Base-by-base conservation (phyloP, 2,888 invertebrate genomes). In the Trisateles emortualis region DNA sequence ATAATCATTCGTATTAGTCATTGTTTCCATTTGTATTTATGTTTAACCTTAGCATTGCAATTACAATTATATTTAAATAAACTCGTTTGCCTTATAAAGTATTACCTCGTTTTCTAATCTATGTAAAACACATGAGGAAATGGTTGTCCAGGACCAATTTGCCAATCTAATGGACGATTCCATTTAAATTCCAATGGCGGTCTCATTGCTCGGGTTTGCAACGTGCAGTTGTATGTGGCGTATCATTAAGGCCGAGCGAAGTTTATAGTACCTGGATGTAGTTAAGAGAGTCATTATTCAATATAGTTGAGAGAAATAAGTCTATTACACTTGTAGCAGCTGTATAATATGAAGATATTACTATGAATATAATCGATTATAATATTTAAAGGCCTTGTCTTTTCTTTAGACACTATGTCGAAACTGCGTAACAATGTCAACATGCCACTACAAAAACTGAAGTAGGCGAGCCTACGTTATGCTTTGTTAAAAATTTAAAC, bases 111-210 rank as follows among this genome's bases (percentile, higher is more conserved):
- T 52, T 68, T 64, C 55, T 64, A 55, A 53, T 56, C 39, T 48
- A 64, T 56, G 58, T 59, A 50, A 51, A 68, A 59, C 40, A 39
- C 39, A 54, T 11, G 36, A 57, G 62, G 54, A 54, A 61, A 47
- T 46, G 32, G 38, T 48, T 51, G 52, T 29, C 30, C 39, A 56
- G 53, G 53, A 53, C 36, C 62, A 58, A 64, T 67, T 64, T 67
- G 52, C 59, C 54, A 54, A 60, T 60, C 39, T 66, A 68, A 71
- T 53, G 52, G 54, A 64, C 51, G 62, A 55, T 57, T 63, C 60
- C 46, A 75, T 79, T 72, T 55, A 70, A 60, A 71, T 77, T 76
- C 68, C 65, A 59, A 47, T 50, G 59, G 29, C 30, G 38, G 39
- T 48, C 32, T 42, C 33, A 60, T 50, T 60, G 43, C 39, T 30